Evolutionary conservation across 2,888 invertebrate species (phyloP), one percentile per base, ranked within the genome.

Genomic region (Graphium colonna): DNA sequence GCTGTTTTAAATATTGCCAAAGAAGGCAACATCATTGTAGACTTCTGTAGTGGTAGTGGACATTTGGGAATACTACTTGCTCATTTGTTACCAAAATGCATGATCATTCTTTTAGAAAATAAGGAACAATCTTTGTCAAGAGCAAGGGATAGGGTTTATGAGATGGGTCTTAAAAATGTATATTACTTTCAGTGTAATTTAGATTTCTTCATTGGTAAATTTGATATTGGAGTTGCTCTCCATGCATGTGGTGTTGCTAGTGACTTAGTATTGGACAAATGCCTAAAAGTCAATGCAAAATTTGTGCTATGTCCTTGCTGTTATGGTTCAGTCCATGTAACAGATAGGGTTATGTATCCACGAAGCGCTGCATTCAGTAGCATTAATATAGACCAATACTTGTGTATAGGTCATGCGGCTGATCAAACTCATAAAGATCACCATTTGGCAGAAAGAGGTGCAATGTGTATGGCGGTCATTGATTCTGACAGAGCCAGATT

Each of bases 231-330:
- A 0, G 92, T 95, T 31, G 95, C 96, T 2, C 84, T 98, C 28
- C 98, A 98, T 83, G 98, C 98, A 1, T 98, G 98, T 82, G 98
- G 98, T 0, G 95, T 96, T 9, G 98, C 98, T 1, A 97, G 97
- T 1, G 98, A 98, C 82, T 91, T 98, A 57, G 97, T 98, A 0
- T 89, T 98, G 46, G 93, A 95, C 65, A 94, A 95, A 71, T 98
- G 98, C 75, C 91, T 95, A 10, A 84, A 91, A 43, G 92, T 91
- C 10, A 90, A 91, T 52, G 97, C 98, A 0, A 92, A 94, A 60
- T 97, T 98, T 87, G 94, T 97, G 0, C 91, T 96, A 49, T 97
- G 97, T 69, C 98, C 98, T 0, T 98, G 98, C 76, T 98, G 98
- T 75, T 98, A 98, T 82, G 98, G 98, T 1, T 94, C 94, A 1